Conservation (phyloP, 2,888 invertebrate species). For the Scaptomyza flava region DNA sequence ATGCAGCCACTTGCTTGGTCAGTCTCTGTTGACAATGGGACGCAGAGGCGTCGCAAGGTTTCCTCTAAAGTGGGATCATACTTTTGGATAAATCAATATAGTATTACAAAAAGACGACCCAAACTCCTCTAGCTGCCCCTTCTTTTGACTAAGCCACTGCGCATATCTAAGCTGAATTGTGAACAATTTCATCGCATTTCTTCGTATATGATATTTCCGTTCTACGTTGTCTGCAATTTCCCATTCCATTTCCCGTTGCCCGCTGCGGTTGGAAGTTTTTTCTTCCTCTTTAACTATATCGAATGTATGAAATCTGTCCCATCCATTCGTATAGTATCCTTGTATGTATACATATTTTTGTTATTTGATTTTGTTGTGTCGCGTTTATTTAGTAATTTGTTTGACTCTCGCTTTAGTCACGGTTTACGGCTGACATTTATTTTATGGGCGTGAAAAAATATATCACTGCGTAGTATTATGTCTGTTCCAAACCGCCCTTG, state of each 20-base stretch:
- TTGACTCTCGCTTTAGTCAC: conserved; percentile 70
- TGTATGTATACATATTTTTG: conserved; percentile 9
- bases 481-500: background rate
- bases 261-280: background rate
- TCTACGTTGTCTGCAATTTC: conserved; percentile 14
- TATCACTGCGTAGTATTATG: conserved; percentile 37
- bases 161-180: background rate
- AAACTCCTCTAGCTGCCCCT: too few relatives aligned
- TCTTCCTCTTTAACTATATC: conserved; percentile 1
- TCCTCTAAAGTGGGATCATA: background rate
- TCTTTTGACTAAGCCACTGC: conserved; percentile 8
- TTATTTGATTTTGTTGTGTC: conserved; percentile 33
- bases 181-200: conserved; percentile 15
- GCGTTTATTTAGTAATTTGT: conserved; percentile 78
- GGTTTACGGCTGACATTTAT: conserved; percentile 79
- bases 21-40: background rate
- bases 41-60: conserved; percentile 17
- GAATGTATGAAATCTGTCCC: conserved; percentile 4
- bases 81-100: too few relatives aligned
- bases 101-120: too few relatives aligned
- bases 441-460: conserved; percentile 77
- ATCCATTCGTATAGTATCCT: background rate
- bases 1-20: conserved; percentile 30
- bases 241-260: conserved; percentile 8
- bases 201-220: conserved; percentile 25